phyloP scores from a whole-genome alignment of 2,888 invertebrate species.

The Sesia bembeciformis region DNA sequence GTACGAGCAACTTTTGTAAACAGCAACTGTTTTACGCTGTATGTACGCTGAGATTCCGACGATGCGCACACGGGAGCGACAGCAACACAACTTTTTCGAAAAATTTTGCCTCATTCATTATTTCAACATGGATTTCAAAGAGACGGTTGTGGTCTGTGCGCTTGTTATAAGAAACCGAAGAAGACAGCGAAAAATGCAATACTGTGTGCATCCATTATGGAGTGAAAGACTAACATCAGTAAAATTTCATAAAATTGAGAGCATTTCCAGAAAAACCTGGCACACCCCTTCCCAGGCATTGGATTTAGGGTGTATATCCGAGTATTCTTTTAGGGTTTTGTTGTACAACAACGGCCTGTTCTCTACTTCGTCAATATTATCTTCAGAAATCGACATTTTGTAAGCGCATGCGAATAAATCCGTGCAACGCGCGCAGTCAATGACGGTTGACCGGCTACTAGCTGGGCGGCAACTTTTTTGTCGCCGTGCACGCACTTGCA shows the following conservation, averaged over 20 bases:
- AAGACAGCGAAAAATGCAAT: slow-evolving; percentile 2
- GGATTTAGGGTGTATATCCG: too few species aligned
- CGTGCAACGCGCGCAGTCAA: neutral
- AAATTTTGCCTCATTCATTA: too few species aligned
- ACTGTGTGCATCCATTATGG: slow-evolving; percentile 2
- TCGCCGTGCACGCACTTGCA: slow-evolving; percentile 1
- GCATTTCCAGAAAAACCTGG: neutral
- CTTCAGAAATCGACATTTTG: neutral
- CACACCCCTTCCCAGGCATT: too few species aligned
- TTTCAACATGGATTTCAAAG: too few species aligned
- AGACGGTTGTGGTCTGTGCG: slow-evolving; percentile 1
- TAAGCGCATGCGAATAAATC: neutral
- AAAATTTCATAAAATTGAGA: slow-evolving; percentile 3
- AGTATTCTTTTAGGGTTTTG: neutral
- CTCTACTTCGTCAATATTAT: too few species aligned
- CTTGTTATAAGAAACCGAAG: slow-evolving; percentile 1
- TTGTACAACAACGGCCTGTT: neutral
- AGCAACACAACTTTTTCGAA: too few species aligned
- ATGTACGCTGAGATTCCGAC: too few species aligned
- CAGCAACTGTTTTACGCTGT: too few species aligned
- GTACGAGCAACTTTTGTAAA: too few species aligned
- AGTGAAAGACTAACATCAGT: neutral
- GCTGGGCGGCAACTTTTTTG: neutral
- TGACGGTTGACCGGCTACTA: neutral
- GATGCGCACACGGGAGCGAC: too few species aligned